Conservation (phyloP, 1,140 invertebrate species). For the Drosophila tani region DNA sequence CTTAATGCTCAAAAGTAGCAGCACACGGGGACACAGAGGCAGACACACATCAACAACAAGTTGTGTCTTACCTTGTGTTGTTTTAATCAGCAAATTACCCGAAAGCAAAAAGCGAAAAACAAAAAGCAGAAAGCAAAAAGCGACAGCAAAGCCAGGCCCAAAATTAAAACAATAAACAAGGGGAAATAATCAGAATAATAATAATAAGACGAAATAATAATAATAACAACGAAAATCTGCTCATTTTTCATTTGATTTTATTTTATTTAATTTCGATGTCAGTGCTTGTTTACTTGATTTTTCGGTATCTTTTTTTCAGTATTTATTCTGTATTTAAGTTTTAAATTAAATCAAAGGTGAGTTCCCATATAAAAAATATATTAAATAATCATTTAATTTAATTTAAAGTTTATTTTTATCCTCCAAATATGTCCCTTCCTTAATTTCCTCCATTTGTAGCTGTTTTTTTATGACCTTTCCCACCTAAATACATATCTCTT, state of each 20-base stretch:
- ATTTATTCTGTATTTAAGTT: not conserved
- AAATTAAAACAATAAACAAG: slow-evolving; percentile 64
- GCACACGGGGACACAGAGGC: slow-evolving; percentile 18
- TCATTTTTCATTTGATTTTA: slow-evolving; percentile 43
- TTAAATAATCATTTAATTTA: too few relatives aligned
- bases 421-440: not conserved
- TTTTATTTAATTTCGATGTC: slow-evolving; percentile 16
- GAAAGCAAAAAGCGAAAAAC: slow-evolving; percentile 28
- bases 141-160: slow-evolving; percentile 30
- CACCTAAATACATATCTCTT: not conserved
- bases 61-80: slow-evolving; percentile 54
- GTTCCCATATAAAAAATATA: too few relatives aligned
- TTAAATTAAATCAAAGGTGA: slow-evolving; percentile 1
- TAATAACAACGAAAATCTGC: slow-evolving; percentile 45
- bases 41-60: slow-evolving; percentile 30
- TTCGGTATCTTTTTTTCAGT: not conserved
- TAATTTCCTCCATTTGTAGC: not conserved
- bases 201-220: slow-evolving; percentile 46
- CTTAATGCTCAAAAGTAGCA: slow-evolving; percentile 67
- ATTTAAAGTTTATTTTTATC: not conserved
- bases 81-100: slow-evolving; percentile 77
- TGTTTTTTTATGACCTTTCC: too few relatives aligned
- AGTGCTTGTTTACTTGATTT: slow-evolving; percentile 17
- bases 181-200: slow-evolving; percentile 53
- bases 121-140: slow-evolving; percentile 13